Percentiles rank a stretch among this genome's conserved stretches.
Evolutionary conservation across 2,113 vertebrate species (phyloP).

Genomic region (Microcebus ravelobensis): DNA sequence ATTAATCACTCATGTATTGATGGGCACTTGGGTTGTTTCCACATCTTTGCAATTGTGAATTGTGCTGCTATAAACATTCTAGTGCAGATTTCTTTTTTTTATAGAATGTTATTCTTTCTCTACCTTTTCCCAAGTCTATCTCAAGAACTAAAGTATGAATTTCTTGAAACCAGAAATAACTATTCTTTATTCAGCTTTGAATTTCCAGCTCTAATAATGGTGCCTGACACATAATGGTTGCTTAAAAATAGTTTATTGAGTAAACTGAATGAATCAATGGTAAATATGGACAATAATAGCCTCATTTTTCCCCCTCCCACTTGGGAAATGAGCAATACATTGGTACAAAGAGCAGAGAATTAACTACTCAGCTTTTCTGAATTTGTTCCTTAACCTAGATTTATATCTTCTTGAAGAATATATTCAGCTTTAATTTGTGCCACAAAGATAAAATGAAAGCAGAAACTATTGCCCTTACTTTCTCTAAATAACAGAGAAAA

Average conservation of each 20-base stretch:
- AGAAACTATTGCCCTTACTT: neutral
- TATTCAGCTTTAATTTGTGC: neutral
- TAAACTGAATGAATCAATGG: neutral
- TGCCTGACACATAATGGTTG: neutral
- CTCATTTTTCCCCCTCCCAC: neutral
- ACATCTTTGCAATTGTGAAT: no score
- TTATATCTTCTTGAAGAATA: neutral
- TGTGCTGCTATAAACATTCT: no score
- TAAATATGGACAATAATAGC: neutral
- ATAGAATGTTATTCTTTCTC: neutral
- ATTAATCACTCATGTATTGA: no score
- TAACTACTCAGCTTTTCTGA: neutral
- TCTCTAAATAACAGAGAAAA: neutral
- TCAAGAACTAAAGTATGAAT: neutral
- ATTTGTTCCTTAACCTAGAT: neutral
- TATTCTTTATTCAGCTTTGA: neutral
- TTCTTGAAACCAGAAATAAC: neutral
- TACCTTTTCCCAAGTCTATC: neutral
- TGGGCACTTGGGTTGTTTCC: no score
- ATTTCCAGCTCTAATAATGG: neutral
- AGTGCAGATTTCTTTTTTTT: no score
- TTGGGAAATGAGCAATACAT: neutral
- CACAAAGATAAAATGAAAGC: neutral
- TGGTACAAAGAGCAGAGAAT: neutral
- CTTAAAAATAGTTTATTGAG: neutral